Evolutionary conservation across 2,888 invertebrate genomes (phyloP), one percentile per base, ranked within the genome.

Genomic region (Oscheius myriophilus): DNA sequence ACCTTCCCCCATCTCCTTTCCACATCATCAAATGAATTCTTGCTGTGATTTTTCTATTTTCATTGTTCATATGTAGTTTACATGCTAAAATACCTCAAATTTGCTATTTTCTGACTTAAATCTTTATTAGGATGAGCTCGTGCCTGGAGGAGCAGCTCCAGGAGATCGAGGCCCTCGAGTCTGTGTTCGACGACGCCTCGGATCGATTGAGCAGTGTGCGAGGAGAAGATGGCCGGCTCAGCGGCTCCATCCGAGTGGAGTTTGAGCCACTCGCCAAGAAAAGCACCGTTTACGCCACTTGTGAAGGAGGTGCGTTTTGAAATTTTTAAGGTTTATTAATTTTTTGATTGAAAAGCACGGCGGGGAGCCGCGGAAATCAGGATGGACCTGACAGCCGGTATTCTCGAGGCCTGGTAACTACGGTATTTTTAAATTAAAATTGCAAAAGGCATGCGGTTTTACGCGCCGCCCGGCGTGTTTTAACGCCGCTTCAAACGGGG

Each of bases 121-220:
- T 2, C 3, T 7, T 41, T n/a, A 39, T 21, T 14, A 12, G 43
- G 39, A 61, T 61, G 61, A 18, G n/a, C 18, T 18, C 42, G 23
- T 3, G 18, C 23, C 26, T 26, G 12, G 52, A 53, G 18, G 52
- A 53, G 41, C 63, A 52, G 26, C 25, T 63, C 0, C 42, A 52
- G 16, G 63, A 63, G 23, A 39, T 63, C 21, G 63, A 63, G 25
- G 63, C 63, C 25, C 43, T 63, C 4, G 14, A 33, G 18, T 51
- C 63, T 1, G 53, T 63, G 9, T 63, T 41, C 23, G 63, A 53
- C 11, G 11, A 18, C 2, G 16, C 16, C 2, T 11, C 18, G 18
- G 46, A 9, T 9, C 25, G 46, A 11, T 49, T 33, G 11, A 33
- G 45, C 7, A 46, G 25, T 1, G 46, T 18, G n/a, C 12, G 16